Percentiles rank a stretch among this genome's conserved stretches.
These are phyloP conservation scores for Acrossocheilus fasciatus DNA, from an alignment of 2,797 vertebrate genomes.

Conservation along the genomic window DNA sequence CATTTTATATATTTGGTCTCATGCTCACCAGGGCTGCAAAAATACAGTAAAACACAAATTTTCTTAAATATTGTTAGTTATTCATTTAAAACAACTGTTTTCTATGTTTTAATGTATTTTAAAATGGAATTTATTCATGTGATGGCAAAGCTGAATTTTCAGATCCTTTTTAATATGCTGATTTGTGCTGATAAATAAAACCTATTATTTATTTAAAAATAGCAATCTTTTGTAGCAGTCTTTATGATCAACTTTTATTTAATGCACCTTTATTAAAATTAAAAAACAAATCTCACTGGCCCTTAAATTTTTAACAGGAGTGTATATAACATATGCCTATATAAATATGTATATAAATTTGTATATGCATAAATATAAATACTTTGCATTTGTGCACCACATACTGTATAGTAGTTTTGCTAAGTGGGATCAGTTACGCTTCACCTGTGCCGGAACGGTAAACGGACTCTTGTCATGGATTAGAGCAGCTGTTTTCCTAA, in stretches of 20 bases:
- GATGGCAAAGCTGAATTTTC: background rate
- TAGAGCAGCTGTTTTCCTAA: conserved; percentile 36
- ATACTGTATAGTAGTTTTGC: background rate
- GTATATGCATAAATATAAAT: background rate
- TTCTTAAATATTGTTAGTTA: background rate
- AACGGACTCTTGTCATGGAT: conserved; percentile 4
- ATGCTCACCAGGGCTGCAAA: background rate
- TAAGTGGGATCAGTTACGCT: conserved; percentile 22
- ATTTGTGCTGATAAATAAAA: background rate
- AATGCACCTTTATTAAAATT: background rate
- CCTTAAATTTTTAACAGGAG: background rate
- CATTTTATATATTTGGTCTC: no score
- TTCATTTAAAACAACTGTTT: background rate
- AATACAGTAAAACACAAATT: background rate
- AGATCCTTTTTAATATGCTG: background rate
- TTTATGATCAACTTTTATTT: background rate
- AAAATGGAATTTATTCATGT: background rate
- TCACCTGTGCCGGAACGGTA: conserved; percentile 5
- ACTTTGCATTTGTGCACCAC: background rate
- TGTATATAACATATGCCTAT: background rate
- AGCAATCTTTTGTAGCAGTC: background rate
- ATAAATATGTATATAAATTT: background rate
- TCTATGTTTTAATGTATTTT: background rate
- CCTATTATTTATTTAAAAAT: no score
- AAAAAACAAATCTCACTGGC: background rate